Percentiles rank a stretch among this genome's conserved stretches.
These are phyloP conservation scores for Drosophila melanosoma DNA, from an alignment of 2,888 invertebrate species.

Conservation along the genomic window DNA sequence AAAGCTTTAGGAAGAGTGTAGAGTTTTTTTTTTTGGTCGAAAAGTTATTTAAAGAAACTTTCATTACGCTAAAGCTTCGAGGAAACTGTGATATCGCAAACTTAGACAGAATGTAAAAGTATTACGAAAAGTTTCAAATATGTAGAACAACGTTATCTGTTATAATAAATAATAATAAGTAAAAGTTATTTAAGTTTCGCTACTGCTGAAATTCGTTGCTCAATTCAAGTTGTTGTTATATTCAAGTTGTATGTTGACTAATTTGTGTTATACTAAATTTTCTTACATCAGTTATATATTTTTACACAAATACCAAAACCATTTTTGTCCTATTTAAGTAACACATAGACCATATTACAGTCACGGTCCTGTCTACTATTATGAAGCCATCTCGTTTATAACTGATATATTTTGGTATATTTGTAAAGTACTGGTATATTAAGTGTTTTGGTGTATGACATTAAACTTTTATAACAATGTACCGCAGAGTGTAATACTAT, in stretches of 20 bases:
- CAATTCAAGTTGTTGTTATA: background rate
- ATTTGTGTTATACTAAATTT: background rate
- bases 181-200: background rate
- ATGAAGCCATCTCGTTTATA: background rate
- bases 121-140: background rate
- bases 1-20: constrained; percentile 23
- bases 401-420: no score
- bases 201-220: no score
- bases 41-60: constrained; percentile 8
- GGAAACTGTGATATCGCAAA: background rate
- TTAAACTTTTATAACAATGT: background rate
- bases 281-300: background rate
- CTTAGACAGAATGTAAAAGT: background rate
- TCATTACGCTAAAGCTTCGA: background rate
- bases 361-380: background rate
- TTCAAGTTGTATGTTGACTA: background rate
- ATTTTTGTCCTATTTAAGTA: background rate
- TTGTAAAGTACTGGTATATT: background rate
- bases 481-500: no score
- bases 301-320: background rate
- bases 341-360: background rate
- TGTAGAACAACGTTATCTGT: background rate
- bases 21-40: constrained; percentile 33
- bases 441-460: background rate
- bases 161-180: background rate